A percentile compares a stretch with the other conserved stretches of the same genome.
These are phyloP conservation scores for Geodia barretti DNA, from an alignment of 37 sponge, comb jelly and placozoan species.

Conservation along the genomic window DNA sequence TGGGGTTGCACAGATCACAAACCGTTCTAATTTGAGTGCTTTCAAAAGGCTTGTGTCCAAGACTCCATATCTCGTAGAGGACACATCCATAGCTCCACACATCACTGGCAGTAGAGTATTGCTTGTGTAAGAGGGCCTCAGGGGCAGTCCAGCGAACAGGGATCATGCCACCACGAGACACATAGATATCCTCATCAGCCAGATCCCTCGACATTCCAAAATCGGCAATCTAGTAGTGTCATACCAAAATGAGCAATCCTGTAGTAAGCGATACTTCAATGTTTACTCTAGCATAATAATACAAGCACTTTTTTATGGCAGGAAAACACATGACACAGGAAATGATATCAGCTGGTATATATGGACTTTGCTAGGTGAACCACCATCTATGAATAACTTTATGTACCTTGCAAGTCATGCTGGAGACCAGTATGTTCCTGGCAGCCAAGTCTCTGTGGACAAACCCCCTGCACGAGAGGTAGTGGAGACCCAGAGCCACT, in stretches of 20 bases:
- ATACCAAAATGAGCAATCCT: no score
- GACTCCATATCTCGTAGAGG: slow-evolving; percentile 38
- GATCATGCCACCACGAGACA: slow-evolving; percentile 25
- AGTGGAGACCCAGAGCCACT: slow-evolving; percentile 32
- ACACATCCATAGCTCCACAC: slow-evolving; percentile 13
- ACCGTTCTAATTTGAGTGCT: background rate
- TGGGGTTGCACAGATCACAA: no score
- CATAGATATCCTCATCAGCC: background rate
- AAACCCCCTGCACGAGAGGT: slow-evolving; percentile 20
- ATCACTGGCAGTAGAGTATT: slow-evolving; percentile 26
- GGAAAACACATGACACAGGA: background rate
- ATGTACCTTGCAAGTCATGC: background rate
- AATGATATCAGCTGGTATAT: background rate
- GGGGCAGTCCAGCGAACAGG: slow-evolving; percentile 43
- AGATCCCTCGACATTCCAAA: background rate
- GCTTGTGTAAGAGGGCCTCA: slow-evolving; percentile 6
- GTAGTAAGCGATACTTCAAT: no score
- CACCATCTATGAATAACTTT: background rate
- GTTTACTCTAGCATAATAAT: no score
- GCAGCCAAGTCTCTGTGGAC: slow-evolving; percentile 47
- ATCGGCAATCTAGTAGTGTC: background rate
- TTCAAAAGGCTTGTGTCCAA: slow-evolving; percentile 23
- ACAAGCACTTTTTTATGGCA: no score
- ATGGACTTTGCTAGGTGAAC: background rate
- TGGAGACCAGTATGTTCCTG: slow-evolving; percentile 32